Base-by-base conservation (phyloP, 2,888 invertebrate species). In the Monochamus alternatus region DNA sequence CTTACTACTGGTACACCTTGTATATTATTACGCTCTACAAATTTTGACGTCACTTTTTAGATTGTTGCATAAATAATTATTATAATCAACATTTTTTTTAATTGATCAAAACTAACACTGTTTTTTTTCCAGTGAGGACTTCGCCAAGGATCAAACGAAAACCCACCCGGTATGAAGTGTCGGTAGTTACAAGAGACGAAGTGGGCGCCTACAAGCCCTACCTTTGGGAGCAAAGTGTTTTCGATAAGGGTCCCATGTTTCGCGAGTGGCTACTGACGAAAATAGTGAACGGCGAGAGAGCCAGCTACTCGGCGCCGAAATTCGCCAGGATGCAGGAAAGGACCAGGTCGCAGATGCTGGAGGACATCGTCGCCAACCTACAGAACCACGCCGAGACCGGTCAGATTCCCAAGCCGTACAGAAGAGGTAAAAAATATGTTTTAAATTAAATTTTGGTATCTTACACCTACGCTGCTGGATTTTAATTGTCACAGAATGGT, bases 161-260 rank as follows among this genome's bases (percentile, higher is more conserved):
- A 85, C 95, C 96, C 38, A 96, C 96, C 14, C 91, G 95, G 84
- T 97, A 97, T 89, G 96, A 97, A 90, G 96, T 97, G 68, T 96
- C 96, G 0, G 97, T 97, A 58, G 97, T 97, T 72, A 97, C 97
- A 30, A 91, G 97, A 79, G 97, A 97, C 88, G 97, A 97, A 91
- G 97, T 97, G 58, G 97, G 97, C 59, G 97, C 97, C 81, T 97
- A 97, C 91, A 97, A 97, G 88, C 97, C 97, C 52, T 97, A 97
- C 90, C 92, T 97, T 69, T 97, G 97, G 97, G 97, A 97, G 88
- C 97, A 97, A 90, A 96, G 96, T 83, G 95, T 96, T 75, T 97
- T 97, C 87, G 96, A 97, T 88, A 97, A 97, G 91, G 97, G 97
- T 43, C 94, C 97, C 31, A 97, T 97, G 96, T 97, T 97, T 90